Evolutionary conservation across 1,140 invertebrate genomes (phyloP), one percentile per base, ranked within the genome.

Genomic region (Lepidurus arcticus): DNA sequence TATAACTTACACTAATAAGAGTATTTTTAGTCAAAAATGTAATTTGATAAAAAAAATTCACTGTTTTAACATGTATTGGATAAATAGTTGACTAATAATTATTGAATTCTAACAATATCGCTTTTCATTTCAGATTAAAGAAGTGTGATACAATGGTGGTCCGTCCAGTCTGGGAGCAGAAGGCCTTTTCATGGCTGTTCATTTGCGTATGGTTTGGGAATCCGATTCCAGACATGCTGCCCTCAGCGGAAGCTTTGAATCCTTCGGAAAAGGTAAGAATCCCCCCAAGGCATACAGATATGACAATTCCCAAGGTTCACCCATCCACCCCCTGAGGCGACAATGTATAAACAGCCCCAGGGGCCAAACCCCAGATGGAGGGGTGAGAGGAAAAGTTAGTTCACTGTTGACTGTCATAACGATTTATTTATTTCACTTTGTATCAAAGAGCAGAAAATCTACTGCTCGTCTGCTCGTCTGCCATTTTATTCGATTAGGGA

Each of bases 161-260:
- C 53, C 21, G 16, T 21, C 53, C 53, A 65, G 21, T 65, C n/a
- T 21, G 16, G 53, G 16, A 65, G 53, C 8, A 21, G 53, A 21
- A n/a, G 53, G 53, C 16, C 53, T 65, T n/a, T 65, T 65, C 53
- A 65, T 65, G 53, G 53, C 53, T 65, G 21, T 21, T 65, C 53
- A 65, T 65, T 21, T 65, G 16, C 8, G 13, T 65, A 65, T 65
- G 53, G 53, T 7, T 65, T 16, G 16, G 53, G 53, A 65, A 65
- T 65, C 9, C 21, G 6, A 65, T 65, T 65, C 53, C 53, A 34
- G 34, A 34, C 9, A 13, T 1, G 21, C 53, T 65, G 53, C 53
- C 53, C 1, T 13, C 5, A 21, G 53, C 53, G 53, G 53, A 7
- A 7, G 53, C 53, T 65, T 21, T 21, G 3, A 13, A 13, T 65